These are phyloP conservation scores for Bombyx mandarina DNA, from an alignment of 1,140 invertebrate species.

Conservation along the genomic window DNA sequence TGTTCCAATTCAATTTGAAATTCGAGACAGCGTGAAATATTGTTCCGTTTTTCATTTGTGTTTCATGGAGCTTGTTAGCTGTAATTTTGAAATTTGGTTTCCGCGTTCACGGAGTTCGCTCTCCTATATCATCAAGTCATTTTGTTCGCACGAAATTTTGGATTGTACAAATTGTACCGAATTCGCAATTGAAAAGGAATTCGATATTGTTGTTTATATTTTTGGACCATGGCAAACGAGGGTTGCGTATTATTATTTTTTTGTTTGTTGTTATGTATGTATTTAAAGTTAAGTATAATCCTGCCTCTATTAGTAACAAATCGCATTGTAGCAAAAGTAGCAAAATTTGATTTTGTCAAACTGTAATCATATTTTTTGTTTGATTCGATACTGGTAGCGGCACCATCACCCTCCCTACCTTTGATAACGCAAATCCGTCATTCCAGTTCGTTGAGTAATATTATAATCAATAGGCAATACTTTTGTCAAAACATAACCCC, in stretches of 20 bases:
- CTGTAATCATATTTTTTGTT: background rate
- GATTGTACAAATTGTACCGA: background rate
- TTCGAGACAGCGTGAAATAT: conserved; percentile 5
- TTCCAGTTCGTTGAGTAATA: background rate
- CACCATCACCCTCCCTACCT: background rate
- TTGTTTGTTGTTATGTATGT: background rate
- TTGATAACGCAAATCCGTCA: background rate
- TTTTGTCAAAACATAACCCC: background rate
- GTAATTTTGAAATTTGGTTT: conserved; percentile 2
- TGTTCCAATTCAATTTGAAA: conserved; percentile 7
- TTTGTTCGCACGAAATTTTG: background rate
- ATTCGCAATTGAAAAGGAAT: background rate
- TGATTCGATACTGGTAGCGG: background rate
- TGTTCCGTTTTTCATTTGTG: conserved; percentile 4
- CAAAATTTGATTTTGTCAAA: background rate
- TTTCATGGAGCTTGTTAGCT: conserved; percentile 1
- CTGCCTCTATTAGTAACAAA: too few relatives aligned
- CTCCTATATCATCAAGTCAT: background rate
- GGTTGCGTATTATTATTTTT: background rate
- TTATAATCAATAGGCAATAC: background rate
- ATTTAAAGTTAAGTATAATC: background rate
- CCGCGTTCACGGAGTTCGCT: background rate
- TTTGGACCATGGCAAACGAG: background rate
- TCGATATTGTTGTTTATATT: background rate
- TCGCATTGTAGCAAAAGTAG: background rate